These are phyloP conservation scores for Cyphomyrus plagiostoma DNA, from an alignment of 2,113 vertebrate species.

Conservation along the genomic window DNA sequence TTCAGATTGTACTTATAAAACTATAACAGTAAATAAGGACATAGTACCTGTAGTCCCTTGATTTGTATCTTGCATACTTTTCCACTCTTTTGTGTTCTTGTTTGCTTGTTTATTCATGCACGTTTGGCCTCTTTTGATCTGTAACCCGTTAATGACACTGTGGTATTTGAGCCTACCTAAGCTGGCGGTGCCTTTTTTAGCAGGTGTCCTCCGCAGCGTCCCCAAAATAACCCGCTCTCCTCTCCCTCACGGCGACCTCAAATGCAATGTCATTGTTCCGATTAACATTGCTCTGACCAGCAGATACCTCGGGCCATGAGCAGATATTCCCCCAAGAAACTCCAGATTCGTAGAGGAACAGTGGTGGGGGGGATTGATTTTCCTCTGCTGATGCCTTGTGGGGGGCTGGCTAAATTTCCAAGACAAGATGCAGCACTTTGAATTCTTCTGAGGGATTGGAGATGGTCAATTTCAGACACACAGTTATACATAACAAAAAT, in stretches of 20 bases:
- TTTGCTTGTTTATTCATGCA: neutral
- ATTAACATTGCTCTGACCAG: conserved; percentile 28
- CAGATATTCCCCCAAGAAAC: conserved; percentile 52
- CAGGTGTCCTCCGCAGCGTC: neutral
- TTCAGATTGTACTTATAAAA: neutral
- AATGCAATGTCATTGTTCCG: conserved; percentile 31
- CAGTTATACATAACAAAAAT: neutral
- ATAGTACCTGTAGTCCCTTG: neutral
- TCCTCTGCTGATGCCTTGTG: conserved; percentile 51
- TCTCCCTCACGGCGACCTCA: conserved; percentile 18
- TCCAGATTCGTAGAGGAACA: conserved; percentile 18
- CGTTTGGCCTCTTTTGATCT: neutral
- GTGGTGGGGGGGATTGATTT: conserved; percentile 43
- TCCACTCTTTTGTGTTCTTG: neutral
- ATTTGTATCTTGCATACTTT: neutral
- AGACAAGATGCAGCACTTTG: conserved; percentile 71
- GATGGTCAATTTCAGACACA: conserved; percentile 8
- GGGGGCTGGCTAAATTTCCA: conserved; percentile 63
- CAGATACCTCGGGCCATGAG: conserved; percentile 27
- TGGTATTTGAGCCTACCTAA: neutral
- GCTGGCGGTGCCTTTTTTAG: neutral
- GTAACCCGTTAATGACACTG: neutral
- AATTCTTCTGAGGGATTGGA: conserved; percentile 55
- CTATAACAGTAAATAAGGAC: neutral
- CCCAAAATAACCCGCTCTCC: conserved; percentile 8